Base-by-base conservation (phyloP, 2,113 vertebrate species). In the Ailurus styani region DNA sequence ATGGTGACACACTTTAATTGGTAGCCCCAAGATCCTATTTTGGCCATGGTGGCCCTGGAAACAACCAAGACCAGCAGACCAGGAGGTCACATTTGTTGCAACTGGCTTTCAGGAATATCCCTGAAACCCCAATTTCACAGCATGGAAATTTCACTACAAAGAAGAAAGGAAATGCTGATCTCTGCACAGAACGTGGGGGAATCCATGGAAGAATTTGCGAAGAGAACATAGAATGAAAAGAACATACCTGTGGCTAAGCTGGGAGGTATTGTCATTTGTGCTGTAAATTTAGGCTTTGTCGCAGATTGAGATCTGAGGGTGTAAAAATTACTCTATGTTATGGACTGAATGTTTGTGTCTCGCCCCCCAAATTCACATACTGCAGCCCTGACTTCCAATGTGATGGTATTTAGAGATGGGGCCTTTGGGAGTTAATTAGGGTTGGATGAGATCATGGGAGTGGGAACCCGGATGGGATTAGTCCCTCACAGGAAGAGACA, bases 341-440 rank as follows among this genome's bases (percentile, higher is more conserved):
- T 21, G 6, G 29, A 52, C 7, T 55, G 7, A 50, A 23, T 89
- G 21, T 60, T 70, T 55, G 18, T 55, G 25, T 17, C 15, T 4
- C 0, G 11, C 5, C 29, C 5, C 8, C 13, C 34, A 29, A 68
- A 21, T 27, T 37, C 1, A 31, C 34, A 34, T 4, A 7, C 34
- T 73, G 6, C 64, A 94, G 40, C 20, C 18, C 5, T 87, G 77
- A 29, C 12, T 17, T 23, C 13, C 8, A 82, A 12, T 7, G 5
- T 1, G 1, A 50, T 27, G 8, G 5, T 75, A 52, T 89, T 75
- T 97, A 6, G 7, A 82, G 27, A 83, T 14, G 14, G 27, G 9
- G 17, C 4, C 2, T 77, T 50, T 11, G 37, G 37, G 45, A 64
- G 8, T 5, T 72, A 66, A 87, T 68, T n/a, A 57, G n/a, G 17